Evolutionary conservation across 2,113 vertebrate genomes (phyloP).

Genomic region (Nicator chloris): DNA sequence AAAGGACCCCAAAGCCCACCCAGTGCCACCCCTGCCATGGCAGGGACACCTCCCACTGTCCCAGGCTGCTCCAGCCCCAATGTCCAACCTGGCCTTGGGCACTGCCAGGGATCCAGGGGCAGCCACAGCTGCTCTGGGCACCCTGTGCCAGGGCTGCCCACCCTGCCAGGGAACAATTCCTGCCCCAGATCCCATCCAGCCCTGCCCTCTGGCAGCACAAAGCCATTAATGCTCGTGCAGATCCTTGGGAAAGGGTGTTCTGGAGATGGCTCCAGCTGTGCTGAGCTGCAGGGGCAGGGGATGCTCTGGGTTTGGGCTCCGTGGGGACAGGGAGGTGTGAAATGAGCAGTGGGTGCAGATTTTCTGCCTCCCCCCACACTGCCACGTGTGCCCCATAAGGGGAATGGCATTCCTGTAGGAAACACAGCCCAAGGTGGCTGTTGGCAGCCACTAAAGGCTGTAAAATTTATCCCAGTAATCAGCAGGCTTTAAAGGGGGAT

Average conservation of each 20-base stretch:
- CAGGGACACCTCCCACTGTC: background rate
- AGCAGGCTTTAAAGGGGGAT: background rate
- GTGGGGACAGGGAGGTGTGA: background rate
- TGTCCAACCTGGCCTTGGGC: background rate
- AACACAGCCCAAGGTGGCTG: background rate
- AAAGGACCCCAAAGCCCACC: accelerated
- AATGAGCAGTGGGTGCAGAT: background rate
- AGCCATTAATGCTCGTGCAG: background rate
- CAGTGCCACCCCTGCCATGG: background rate
- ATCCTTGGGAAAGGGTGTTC: background rate
- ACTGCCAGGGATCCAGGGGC: background rate
- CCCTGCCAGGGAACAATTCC: background rate
- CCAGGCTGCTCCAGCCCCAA: background rate
- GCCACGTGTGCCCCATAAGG: background rate
- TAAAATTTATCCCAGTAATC: background rate
- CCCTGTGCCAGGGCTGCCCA: background rate
- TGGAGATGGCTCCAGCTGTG: background rate
- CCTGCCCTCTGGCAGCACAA: background rate
- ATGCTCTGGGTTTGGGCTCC: background rate
- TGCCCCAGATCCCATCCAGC: accelerated
- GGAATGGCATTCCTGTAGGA: background rate
- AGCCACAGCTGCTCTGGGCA: background rate
- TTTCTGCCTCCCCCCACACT: background rate
- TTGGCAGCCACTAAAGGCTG: background rate
- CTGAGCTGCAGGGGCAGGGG: background rate